Conservation (phyloP, 2,888 invertebrate genomes). For the Bombylius major region DNA sequence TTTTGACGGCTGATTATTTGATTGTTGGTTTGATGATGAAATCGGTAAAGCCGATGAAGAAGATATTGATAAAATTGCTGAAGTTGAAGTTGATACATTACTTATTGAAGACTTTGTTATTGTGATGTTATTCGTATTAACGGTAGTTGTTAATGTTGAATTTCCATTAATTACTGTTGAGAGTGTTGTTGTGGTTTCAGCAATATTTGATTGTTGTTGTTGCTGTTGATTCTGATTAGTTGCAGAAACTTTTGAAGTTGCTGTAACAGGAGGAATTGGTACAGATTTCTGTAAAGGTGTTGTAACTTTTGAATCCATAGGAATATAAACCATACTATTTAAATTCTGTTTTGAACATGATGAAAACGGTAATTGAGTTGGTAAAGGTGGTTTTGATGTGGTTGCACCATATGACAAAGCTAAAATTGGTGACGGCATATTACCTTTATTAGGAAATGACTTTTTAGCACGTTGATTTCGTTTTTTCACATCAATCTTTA, state of each 20-base stretch:
- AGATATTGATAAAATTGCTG: background rate
- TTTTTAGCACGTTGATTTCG: slow-evolving; percentile 28
- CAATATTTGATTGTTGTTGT: slow-evolving; percentile 2
- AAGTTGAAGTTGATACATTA: slow-evolving; percentile 3
- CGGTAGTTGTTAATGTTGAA: background rate
- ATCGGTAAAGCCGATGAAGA: no score
- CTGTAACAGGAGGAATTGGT: slow-evolving; percentile 28
- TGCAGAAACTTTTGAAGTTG: slow-evolving; percentile 19
- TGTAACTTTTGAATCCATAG: slow-evolving; percentile 19
- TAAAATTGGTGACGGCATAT: background rate
- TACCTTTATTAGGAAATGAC: slow-evolving; percentile 24
- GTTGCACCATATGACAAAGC: background rate
- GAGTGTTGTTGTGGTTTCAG: background rate
- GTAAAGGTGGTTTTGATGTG: background rate
- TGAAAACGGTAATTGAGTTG: slow-evolving; percentile 12
- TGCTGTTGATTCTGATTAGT: slow-evolving; percentile 2
- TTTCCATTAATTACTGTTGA: background rate
- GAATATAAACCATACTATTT: slow-evolving; percentile 34
- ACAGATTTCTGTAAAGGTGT: slow-evolving; percentile 11
- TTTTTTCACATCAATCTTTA: background rate
- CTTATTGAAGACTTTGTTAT: background rate
- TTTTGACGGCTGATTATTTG: background rate
- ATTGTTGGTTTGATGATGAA: background rate
- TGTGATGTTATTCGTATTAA: background rate
- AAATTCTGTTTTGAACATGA: slow-evolving; percentile 15